Evolutionary conservation across 2,888 invertebrate species (phyloP), one percentile per base, ranked within the genome.

Genomic region (Malthinus flaveolus): DNA sequence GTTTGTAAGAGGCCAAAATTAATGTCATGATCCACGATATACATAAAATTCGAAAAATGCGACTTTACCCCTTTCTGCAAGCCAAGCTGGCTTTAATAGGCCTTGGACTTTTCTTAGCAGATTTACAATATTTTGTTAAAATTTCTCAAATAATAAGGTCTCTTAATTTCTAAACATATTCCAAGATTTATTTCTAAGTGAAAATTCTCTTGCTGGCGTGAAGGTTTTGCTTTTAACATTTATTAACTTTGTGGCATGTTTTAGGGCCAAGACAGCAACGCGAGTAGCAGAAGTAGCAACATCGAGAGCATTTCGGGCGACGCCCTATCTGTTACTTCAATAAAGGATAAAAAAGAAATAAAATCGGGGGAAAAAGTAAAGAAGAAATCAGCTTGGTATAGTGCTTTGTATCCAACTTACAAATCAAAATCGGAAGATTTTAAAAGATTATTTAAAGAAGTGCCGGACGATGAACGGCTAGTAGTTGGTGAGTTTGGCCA

Each of bases 341-440:
- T 49, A 39, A 75, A 73, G 66, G 75, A 73, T 0, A 72, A 68
- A 55, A 74, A 75, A 62, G 75, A 74, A 15, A 42, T 72, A 74
- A 11, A 75, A 75, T 36, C 79, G 82, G 15, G 34, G 46, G 76
- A 80, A 9, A 82, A 85, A 64, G 82, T 87, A 11, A 84, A 84
- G 47, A 91, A 91, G 77, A 92, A 91, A 78, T 88, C 90, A 59
- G 89, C 91, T 59, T 93, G 93, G 91, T 93, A 92, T 77, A 91
- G 88, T 79, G 85, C 90, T 3, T 82, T 93, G 36, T 91, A 91
- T 79, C 95, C 97, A 34, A 95, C 94, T 0, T 97, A 97, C 78
- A 97, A 97, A 80, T 93, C 93, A 60, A 85, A 94, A 68, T 91
- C 91, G 3, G 93, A 93, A 71, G 95, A 97, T 79, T 97, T 96